Evolutionary conservation across 2,113 vertebrate genomes (phyloP).

Genomic region (Sisor rabdophorus): DNA sequence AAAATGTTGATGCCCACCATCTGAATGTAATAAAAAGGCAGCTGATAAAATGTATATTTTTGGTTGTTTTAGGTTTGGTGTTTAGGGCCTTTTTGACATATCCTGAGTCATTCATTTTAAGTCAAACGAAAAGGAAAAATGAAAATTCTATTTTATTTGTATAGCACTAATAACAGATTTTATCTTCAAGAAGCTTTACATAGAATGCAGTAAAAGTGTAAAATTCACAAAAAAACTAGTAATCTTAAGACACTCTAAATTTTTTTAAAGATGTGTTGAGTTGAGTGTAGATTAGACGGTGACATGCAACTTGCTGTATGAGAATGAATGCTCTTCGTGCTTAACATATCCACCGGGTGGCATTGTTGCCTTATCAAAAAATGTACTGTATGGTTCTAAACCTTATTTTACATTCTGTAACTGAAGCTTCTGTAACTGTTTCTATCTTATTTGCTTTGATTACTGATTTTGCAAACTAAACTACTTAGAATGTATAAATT

Average conservation of each 20-base stretch:
- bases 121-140: too few relatives aligned
- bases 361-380: slow-evolving; percentile 31
- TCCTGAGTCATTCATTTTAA: background rate
- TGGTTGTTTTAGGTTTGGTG: background rate
- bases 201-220: too few relatives aligned
- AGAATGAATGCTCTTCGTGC: background rate
- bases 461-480: background rate
- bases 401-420: background rate
- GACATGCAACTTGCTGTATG: too few relatives aligned
- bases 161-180: too few relatives aligned
- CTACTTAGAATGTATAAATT: background rate
- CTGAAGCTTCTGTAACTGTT: too few relatives aligned
- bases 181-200: too few relatives aligned
- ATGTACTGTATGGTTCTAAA: background rate
- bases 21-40: background rate
- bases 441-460: background rate
- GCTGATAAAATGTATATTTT: background rate
- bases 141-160: too few relatives aligned
- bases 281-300: too few relatives aligned
- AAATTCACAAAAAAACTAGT: too few relatives aligned
- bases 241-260: too few relatives aligned
- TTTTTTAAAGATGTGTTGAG: too few relatives aligned
- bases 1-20: too few relatives aligned
- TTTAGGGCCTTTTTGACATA: background rate
- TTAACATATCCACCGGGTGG: slow-evolving; percentile 33